Conservation (phyloP, 64 coral and sea anemone species). For the Actinia tenebrosa region DNA sequence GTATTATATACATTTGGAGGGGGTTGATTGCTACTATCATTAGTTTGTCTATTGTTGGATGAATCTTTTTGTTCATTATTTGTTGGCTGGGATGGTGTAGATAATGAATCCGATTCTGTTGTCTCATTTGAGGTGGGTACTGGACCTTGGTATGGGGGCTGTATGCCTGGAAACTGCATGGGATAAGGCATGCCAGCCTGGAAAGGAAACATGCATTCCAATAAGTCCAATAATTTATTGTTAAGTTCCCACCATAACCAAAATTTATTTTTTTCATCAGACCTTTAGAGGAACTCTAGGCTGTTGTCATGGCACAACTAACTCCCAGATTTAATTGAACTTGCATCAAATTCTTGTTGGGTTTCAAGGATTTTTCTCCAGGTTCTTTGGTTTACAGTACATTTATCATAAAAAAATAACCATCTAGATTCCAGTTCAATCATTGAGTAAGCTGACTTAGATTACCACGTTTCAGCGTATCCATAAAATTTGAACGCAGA, state of each 20-base stretch:
- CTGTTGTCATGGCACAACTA: too few relatives aligned
- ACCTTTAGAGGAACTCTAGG: too few relatives aligned
- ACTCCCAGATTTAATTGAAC: too few relatives aligned
- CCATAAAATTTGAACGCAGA: background rate
- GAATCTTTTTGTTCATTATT: background rate
- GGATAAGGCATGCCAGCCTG: background rate
- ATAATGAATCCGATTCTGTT: background rate
- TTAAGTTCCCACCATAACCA: too few relatives aligned
- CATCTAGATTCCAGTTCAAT: too few relatives aligned
- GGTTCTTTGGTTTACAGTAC: too few relatives aligned
- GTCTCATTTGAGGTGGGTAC: background rate
- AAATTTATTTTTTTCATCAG: too few relatives aligned
- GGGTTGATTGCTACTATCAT: background rate
- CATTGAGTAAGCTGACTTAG: too few relatives aligned
- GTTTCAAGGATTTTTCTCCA: too few relatives aligned
- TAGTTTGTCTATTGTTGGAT: background rate
- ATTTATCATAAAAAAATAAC: too few relatives aligned
- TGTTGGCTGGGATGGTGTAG: background rate
- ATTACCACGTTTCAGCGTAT: background rate
- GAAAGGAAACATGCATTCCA: background rate
- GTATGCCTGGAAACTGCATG: background rate
- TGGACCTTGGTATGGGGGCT: background rate
- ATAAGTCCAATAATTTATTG: background rate
- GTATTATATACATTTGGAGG: background rate
- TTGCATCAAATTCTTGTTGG: too few relatives aligned